Evolutionary conservation across 2,888 invertebrate genomes (phyloP).

Genomic region (Globia sparganii): DNA sequence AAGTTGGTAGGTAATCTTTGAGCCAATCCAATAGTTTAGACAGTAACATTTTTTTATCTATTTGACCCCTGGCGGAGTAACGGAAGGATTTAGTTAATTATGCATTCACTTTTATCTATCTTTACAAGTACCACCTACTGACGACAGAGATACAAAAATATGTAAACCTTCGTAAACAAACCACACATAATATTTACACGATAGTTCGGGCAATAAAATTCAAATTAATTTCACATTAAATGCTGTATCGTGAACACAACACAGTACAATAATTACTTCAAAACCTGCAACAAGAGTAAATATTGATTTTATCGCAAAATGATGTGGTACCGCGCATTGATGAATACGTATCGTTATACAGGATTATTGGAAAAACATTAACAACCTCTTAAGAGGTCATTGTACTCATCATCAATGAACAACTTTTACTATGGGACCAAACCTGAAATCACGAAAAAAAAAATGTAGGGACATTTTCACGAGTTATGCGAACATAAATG

Average conservation of each 20-base stretch:
- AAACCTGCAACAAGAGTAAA: constrained; percentile 7
- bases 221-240: constrained; percentile 28
- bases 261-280: constrained; percentile 16
- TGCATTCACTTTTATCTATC: not conserved
- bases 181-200: not conserved
- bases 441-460: no score
- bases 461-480: no score
- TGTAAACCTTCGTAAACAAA: not conserved
- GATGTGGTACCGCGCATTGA: not conserved
- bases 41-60: not conserved
- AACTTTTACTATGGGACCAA: no score
- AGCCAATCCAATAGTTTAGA: not conserved
- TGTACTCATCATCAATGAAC: no score
- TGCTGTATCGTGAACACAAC: constrained; percentile 12
- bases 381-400: no score
- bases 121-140: not conserved
- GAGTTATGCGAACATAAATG: no score
- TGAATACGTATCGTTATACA: constrained; percentile 2
- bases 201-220: constrained; percentile 7
- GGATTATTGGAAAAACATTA: no score
- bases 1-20: not conserved
- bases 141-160: not conserved
- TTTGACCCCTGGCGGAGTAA: not conserved
- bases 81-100: not conserved
- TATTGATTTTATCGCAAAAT: constrained; percentile 31